A percentile compares a stretch with the other conserved stretches of the same genome.
Conservation (phyloP, 2,888 invertebrate species). For the Clepsis dumicolana region DNA sequence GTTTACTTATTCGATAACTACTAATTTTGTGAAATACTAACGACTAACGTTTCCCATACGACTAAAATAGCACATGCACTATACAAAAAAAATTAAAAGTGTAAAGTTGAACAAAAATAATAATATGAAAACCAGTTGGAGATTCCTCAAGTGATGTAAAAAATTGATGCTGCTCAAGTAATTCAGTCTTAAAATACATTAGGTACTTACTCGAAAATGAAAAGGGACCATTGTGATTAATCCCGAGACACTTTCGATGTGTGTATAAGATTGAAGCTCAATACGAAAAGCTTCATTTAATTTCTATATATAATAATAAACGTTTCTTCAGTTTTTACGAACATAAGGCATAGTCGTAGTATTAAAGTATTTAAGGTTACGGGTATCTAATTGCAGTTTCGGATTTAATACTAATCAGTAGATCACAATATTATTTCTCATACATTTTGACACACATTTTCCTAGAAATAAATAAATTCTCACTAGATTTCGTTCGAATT, state of each 20-base stretch:
- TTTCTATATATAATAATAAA: not conserved
- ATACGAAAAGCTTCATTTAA: not conserved
- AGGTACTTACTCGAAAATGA: not conserved
- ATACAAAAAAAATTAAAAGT: not conserved
- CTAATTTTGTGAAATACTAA: not conserved
- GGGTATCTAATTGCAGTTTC: not conserved
- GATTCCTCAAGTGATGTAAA: constrained; percentile 5
- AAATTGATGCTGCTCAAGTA: not conserved
- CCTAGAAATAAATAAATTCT: not conserved
- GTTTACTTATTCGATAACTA: not conserved
- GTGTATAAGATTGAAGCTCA: not conserved
- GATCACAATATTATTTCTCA: constrained; percentile 7
- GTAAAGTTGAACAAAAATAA: not conserved
- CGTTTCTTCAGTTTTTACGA: not conserved
- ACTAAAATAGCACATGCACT: not conserved
- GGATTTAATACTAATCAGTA: constrained; percentile 5
- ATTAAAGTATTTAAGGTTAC: not conserved
- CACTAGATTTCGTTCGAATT: constrained; percentile 2
- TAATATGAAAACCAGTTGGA: not conserved
- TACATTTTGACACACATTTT: not conserved
- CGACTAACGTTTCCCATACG: not conserved
- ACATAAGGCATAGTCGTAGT: not conserved
- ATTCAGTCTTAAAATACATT: not conserved
- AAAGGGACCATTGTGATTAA: not conserved
- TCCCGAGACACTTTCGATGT: not conserved